These are phyloP conservation scores for Solen grandis DNA, from an alignment of 1,140 invertebrate genomes.

Conservation along the genomic window DNA sequence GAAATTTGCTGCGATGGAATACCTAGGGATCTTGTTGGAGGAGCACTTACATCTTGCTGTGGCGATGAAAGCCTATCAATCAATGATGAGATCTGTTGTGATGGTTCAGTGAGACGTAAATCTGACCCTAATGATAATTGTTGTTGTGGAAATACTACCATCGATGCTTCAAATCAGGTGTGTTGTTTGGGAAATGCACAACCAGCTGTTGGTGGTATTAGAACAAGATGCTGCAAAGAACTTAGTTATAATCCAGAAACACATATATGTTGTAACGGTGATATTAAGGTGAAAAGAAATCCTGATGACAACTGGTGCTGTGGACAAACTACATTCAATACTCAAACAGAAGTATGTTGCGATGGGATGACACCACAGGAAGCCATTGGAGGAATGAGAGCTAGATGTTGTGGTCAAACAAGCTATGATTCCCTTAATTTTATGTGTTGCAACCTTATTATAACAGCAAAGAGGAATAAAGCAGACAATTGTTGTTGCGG, in stretches of 20 bases:
- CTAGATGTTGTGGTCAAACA: constrained; percentile 40
- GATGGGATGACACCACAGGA: constrained; percentile 42
- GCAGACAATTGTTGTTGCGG: constrained; percentile 46
- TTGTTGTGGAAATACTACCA: constrained; percentile 48
- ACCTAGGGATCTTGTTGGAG: constrained; percentile 29
- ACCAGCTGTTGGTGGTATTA: constrained; percentile 16
- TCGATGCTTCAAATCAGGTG: constrained; percentile 39
- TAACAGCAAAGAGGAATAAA: constrained; percentile 33
- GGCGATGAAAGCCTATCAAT: constrained; percentile 28
- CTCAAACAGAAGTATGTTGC: constrained; percentile 47
- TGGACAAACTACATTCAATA: constrained; percentile 51
- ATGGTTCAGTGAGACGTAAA: constrained; percentile 36
- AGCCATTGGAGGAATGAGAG: constrained; percentile 20
- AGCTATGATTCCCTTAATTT: constrained; percentile 42
- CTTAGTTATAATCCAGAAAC: constrained; percentile 18
- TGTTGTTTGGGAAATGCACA: constrained; percentile 39
- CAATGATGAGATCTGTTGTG: constrained; percentile 32
- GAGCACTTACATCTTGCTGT: constrained; percentile 39
- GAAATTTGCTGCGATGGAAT: constrained; percentile 44
- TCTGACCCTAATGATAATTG: constrained; percentile 15
- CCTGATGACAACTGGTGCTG: constrained; percentile 47
- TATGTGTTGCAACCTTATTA: constrained; percentile 42
- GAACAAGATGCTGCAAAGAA: constrained; percentile 36
- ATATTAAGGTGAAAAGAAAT: constrained; percentile 9
- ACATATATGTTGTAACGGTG: constrained; percentile 45